Conservation (phyloP, 2,113 vertebrate species). For the Sphyrna mokarran region DNA sequence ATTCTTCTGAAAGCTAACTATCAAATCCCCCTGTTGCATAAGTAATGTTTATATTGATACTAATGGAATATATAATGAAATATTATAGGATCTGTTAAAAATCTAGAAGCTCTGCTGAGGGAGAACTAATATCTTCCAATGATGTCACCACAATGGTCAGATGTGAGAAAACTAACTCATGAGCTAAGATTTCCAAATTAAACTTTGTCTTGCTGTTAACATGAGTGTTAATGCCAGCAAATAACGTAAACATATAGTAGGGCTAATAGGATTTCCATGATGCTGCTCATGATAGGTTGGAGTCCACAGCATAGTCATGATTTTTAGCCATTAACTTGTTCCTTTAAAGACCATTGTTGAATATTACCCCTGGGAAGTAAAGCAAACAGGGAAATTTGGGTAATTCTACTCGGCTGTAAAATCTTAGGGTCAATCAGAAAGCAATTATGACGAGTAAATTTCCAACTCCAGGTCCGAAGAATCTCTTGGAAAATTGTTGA, state of each 20-base stretch:
- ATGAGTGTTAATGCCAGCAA: background rate
- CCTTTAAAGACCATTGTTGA: background rate
- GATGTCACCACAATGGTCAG: background rate
- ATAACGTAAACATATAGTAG: background rate
- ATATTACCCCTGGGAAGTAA: background rate
- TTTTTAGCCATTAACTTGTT: background rate
- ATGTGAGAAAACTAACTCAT: background rate
- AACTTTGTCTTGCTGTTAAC: background rate
- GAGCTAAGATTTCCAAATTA: background rate
- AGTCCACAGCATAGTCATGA: background rate
- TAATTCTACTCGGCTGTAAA: background rate
- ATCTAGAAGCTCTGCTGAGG: background rate
- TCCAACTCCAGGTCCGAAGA: background rate
- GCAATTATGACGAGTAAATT: background rate
- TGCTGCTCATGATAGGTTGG: background rate
- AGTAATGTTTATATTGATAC: conserved; percentile 4
- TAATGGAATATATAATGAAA: background rate
- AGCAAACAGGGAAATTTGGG: background rate
- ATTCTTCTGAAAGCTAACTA: background rate
- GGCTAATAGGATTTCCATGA: background rate
- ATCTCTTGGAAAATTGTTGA: background rate
- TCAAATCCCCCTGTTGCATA: background rate
- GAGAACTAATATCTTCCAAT: background rate
- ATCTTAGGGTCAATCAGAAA: background rate
- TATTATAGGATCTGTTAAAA: background rate